Percentiles rank a stretch among this genome's conserved stretches.
Conservation (phyloP, 2,888 invertebrate species). For the Agriopis leucophaearia region DNA sequence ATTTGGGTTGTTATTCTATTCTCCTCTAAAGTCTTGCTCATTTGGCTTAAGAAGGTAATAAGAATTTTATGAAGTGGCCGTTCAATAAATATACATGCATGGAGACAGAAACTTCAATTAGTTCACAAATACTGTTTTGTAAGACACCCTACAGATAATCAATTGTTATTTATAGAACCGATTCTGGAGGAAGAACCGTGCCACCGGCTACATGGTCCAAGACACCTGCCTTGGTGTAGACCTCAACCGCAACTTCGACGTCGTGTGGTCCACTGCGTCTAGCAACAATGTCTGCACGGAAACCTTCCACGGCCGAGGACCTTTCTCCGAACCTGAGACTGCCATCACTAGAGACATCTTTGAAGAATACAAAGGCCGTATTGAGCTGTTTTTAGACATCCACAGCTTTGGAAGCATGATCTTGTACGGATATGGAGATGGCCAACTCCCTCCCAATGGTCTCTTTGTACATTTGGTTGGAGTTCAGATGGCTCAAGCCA, state of each 20-base stretch:
- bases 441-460: constrained; percentile 75
- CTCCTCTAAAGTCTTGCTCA: too few relatives aligned
- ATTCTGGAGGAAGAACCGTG: constrained; percentile 85
- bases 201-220: constrained; percentile 54
- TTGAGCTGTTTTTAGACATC: constrained; percentile 89
- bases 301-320: constrained; percentile 85
- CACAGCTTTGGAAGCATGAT: constrained; percentile 90
- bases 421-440: constrained; percentile 63
- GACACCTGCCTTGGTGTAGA: constrained; percentile 88
- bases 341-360: constrained; percentile 85
- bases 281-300: constrained; percentile 84
- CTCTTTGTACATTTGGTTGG: constrained; percentile 68
- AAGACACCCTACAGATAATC: not conserved
- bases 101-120: not conserved
- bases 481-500: constrained; percentile 68
- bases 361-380: constrained; percentile 69
- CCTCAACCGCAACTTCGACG: constrained; percentile 91
- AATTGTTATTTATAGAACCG: constrained; percentile 19
- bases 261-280: constrained; percentile 86
- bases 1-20: too few relatives aligned
- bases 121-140: not conserved
- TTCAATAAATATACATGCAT: too few relatives aligned
- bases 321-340: constrained; percentile 90
- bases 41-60: too few relatives aligned
- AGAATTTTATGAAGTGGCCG: too few relatives aligned